Base-by-base conservation (phyloP, 2,797 vertebrate species). In the Enteromius mattozi region DNA sequence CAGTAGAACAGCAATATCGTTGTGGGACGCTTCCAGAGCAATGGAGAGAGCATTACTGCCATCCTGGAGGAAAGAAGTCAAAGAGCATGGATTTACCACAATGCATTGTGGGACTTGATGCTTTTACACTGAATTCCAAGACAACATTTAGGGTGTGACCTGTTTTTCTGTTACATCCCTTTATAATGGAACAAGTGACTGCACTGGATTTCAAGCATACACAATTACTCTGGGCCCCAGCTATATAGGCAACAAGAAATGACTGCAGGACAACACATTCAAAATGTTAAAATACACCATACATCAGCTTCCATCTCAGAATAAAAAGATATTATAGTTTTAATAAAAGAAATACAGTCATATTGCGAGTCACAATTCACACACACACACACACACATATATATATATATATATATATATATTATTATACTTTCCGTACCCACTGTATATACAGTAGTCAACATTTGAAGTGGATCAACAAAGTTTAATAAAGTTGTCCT, bases 21-120 rank as follows among this genome's bases (percentile, higher is more conserved):
- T 96, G 92, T 96, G 95, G 78, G 94, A 93, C 0, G 95, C 95
- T 90, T 96, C 95, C 89, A 96, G 89, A 24, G 96, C 95, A 7
- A 96, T 96, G 83, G 96, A 96, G 80, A 96, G 92, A 84, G 96
- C 96, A 19, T 95, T 96, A 86, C 95, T 96, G 88, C 95, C 95
- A 87, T 96, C 96, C 95, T 96, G 88, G 70, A 88, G 68, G 47
- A 85, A 49, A 51, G 35, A 80, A 66, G 21, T 72, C 72, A 88
- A 16, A 47, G 2, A 1, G 13, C n/a, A 17, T 66, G 19, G 10
- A 54, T 72, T 81, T 40, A 72, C 9, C 51, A 78, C 19, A 79
- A 13, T 40, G 40, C 21, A 77, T 45, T 54, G 1, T 10, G 7
- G 0, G 30, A 42, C 33, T 9, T 6, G 47, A 76, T 17, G 40